phyloP scores from a whole-genome alignment of 2,113 vertebrate species.

The Cervus canadensis region DNA sequence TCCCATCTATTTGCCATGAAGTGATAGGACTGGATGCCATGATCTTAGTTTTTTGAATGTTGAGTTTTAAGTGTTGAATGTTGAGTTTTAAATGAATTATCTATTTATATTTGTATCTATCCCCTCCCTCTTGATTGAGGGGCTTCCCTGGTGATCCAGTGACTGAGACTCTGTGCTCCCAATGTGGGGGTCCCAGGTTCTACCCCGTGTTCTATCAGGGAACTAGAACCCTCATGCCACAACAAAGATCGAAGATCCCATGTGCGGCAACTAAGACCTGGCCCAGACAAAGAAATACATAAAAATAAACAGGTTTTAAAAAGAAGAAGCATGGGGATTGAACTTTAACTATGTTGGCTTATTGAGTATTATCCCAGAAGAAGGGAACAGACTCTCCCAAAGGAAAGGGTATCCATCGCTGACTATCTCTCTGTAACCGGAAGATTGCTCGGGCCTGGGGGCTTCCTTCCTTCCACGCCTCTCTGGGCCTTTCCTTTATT shows the following conservation, averaged over 20 bases:
- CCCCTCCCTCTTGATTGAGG: background rate
- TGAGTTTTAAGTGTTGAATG: background rate
- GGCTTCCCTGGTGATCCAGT: background rate
- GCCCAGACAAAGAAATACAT: background rate
- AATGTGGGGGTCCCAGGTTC: background rate
- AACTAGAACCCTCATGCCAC: background rate
- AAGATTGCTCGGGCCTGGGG: accelerated
- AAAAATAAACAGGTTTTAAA: background rate
- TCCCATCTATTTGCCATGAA: background rate
- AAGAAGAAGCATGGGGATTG: background rate
- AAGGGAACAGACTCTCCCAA: background rate
- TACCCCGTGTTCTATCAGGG: background rate
- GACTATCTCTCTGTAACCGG: background rate
- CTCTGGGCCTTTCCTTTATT: background rate
- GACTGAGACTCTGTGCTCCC: background rate
- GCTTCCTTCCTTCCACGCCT: background rate
- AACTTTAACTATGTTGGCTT: background rate
- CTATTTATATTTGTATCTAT: background rate
- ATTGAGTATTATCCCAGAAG: background rate
- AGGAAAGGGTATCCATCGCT: background rate
- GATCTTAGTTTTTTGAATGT: background rate
- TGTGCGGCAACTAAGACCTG: background rate
- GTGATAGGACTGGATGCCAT: background rate
- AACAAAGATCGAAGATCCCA: background rate
- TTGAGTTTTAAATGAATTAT: background rate